Base-by-base conservation (phyloP, 2,888 invertebrate species). In the Clivina fossor region DNA sequence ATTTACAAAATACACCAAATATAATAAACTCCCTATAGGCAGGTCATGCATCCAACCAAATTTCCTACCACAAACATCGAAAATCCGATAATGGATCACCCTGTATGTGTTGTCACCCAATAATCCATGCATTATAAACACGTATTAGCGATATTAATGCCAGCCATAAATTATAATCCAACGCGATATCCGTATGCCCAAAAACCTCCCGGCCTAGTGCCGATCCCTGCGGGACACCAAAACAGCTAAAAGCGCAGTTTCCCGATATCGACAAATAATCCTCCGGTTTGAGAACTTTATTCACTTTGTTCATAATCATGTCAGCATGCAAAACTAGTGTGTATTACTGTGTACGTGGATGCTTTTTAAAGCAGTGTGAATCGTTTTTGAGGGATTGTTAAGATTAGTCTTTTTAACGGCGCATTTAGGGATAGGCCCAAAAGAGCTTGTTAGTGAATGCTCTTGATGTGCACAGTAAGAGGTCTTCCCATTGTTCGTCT, bases 111-210 rank as follows among this genome's bases (percentile, higher is more conserved):
- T 22, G 33, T 24, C 33, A n/a, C n/a, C n/a, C 19, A 37, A 26
- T 53, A 44, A 53, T 53, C 53, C 53, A 9, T 22, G 18, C 13
- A 9, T 20, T 33, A 44, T 44, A 53, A 53, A 44, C 53, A 44
- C 44, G 44, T 53, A 53, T 53, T 53, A 53, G 53, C 28, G 51
- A n/a, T 44, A 53, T 53, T 53, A 44, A 44, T 44, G 38, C 44
- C 35, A 9, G 8, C 26, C 40, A 18, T 53, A 53, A 53, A 53
- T 53, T 44, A 50, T 33, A 41, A 11, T 16, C 8, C 22, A 8
- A 15, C 18, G 16, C 40, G 50, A 28, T 35, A 41, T 13, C 33
- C n/a, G n/a, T n/a, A n/a, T n/a, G n/a, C n/a, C n/a, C n/a, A n/a
- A n/a, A n/a, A n/a, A n/a, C n/a, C n/a, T n/a, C n/a, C n/a, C n/a